Conservation (phyloP, 2,797 vertebrate genomes). For the Pangasius krempfi region DNA sequence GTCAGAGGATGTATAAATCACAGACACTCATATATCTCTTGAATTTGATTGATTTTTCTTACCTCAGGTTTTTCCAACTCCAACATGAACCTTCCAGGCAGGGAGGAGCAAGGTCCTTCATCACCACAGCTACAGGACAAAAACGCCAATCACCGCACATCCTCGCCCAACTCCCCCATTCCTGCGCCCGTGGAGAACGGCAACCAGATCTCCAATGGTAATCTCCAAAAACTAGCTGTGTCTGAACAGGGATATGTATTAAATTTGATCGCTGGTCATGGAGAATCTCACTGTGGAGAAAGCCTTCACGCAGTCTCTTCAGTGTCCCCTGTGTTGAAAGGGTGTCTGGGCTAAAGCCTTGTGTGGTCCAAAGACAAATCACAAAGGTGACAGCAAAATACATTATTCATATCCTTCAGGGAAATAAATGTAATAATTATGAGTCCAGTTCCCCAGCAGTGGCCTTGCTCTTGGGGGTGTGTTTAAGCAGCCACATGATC, state of each 20-base stretch:
- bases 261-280: neutral
- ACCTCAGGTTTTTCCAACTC: constrained; percentile 83
- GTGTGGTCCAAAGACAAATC: constrained; percentile 10
- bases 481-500: constrained; percentile 36
- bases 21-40: neutral
- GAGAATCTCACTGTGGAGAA: neutral
- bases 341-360: neutral
- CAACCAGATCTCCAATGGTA: constrained; percentile 92
- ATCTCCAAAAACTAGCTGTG: constrained; percentile 41
- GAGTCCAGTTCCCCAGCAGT: constrained; percentile 6
- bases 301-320: neutral
- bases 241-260: neutral
- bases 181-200: constrained; percentile 86
- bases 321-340: neutral
- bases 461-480: constrained; percentile 2
- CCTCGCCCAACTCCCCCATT: constrained; percentile 72
- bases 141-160: constrained; percentile 91
- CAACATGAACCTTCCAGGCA: constrained; percentile 88
- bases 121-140: constrained; percentile 86
- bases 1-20: neutral
- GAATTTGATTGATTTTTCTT: neutral
- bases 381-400: constrained; percentile 16
- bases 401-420: constrained; percentile 25
- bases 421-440: constrained; percentile 29
- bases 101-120: constrained; percentile 79